Base-by-base conservation (phyloP, 2,888 invertebrate genomes). In the Flexamia atlantica region DNA sequence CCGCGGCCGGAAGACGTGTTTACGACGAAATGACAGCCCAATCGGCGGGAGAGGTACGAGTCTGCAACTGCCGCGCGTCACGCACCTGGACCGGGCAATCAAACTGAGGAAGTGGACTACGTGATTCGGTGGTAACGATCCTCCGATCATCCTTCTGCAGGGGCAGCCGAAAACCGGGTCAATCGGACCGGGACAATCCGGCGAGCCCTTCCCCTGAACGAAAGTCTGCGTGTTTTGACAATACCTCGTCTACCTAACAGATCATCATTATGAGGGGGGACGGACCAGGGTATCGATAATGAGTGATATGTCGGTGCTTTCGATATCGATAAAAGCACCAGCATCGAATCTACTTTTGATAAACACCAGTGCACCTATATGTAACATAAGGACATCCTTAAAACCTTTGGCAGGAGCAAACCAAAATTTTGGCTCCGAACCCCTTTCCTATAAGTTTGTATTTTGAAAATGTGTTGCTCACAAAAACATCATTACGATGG, bases 211-310 rank as follows among this genome's bases (percentile, higher is more conserved):
- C 23, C 53, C 53, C 23, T 53, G 10, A 57, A 64, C 64, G 64
- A 64, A 64, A 64, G 64, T 64, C 10, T 64, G 28, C 30, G 64
- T 25, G 25, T 64, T 64, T 64, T 64, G 30, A 76, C 74, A 76
- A 76, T 46, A 50, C 28, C 30, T 30, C 5, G 20, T 28, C 17
- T 36, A 23, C 74, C 74, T 46, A 76, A 76, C 40, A 76, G n/a
- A n/a, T 46, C 28, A 46, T 76, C 74, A 76, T 76, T 46, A 76
- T 23, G 25, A 32, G 30, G 25, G 68, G 30, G 70, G 70, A n/a
- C n/a, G n/a, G n/a, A n/a, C n/a, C n/a, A n/a, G n/a, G n/a, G n/a
- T n/a, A n/a, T n/a, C n/a, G n/a, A n/a, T n/a, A n/a, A n/a, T n/a
- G n/a, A n/a, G n/a, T n/a, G n/a, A n/a, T n/a, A n/a, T n/a, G n/a